Base-by-base conservation (phyloP, 2,113 vertebrate genomes). In the Opisthocomus hoazin region DNA sequence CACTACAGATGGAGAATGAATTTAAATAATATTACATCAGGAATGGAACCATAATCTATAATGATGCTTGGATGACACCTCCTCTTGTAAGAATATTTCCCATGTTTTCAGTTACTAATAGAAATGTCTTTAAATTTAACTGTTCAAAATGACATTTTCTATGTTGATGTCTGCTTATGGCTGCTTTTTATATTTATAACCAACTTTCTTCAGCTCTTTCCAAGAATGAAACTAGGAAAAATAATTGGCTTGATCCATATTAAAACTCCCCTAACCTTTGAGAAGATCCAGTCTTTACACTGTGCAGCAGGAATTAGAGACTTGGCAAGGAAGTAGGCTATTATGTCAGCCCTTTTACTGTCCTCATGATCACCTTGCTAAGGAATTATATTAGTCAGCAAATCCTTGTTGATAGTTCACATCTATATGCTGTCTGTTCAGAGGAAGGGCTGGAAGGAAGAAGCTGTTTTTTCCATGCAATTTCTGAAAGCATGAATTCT, bases 21-120 rank as follows among this genome's bases (percentile, higher is more conserved):
- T 95, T 96, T 92, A 83, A 95, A 95, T 66, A 22, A 58, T n/a
- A 56, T 70, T 90, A 46, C n/a, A 77, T 57, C 26, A 74, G 80
- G 61, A 87, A 70, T 0, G 1, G 58, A 91, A 96, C 61, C 43
- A 65, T 64, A 65, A 51, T 85, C 61, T 83, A 66, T 94, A 90
- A 88, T 77, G 88, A 88, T 29, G 11, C 73, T 70, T 78, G 27
- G 51, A 77, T 94, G 34, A 50, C 75, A 86, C 46, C 30, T 94
- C n/a, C 37, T 90, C 23, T 70, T 85, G 60, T 63, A 71, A 89
- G 74, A 91, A 58, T 64, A 96, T 78, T 95, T 92, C 43, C 58
- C 30, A 30, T 78, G 15, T 92, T 95, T 95, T 89, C 73, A 36
- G 27, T 81, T 92, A 54, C 43, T 81, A 90, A 88, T 86, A 81